A percentile compares a stretch with the other conserved stretches of the same genome.
These are phyloP conservation scores for Artibeus lituratus DNA, from an alignment of 2,797 vertebrate genomes.

Conservation along the genomic window DNA sequence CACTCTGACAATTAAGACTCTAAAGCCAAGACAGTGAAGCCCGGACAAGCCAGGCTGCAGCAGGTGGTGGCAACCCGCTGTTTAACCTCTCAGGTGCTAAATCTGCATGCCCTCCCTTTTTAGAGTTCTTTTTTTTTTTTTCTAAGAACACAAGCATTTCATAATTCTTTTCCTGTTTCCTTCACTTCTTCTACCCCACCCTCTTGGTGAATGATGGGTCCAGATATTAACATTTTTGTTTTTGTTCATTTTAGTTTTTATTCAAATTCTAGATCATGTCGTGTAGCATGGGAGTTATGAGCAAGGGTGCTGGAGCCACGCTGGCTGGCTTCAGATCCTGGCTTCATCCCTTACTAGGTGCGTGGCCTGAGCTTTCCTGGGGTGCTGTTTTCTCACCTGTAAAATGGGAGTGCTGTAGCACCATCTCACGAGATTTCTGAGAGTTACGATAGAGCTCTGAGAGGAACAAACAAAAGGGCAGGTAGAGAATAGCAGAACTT, in stretches of 20 bases:
- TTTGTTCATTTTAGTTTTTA: background rate
- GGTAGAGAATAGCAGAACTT: background rate
- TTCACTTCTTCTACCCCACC: background rate
- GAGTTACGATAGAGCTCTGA: background rate
- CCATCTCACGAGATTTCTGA: background rate
- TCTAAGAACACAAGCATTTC: constrained; percentile 25
- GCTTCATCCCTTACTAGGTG: background rate
- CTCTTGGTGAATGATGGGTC: background rate
- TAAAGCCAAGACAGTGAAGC: constrained; percentile 42
- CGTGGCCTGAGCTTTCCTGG: background rate
- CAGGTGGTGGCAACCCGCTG: background rate
- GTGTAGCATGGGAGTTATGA: background rate
- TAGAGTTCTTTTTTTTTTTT: background rate
- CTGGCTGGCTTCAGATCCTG: background rate
- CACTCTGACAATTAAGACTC: constrained; percentile 60
- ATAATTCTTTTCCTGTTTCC: background rate
- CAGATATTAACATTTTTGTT: background rate
- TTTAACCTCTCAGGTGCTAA: background rate
- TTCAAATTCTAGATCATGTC: background rate
- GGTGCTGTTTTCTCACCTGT: background rate
- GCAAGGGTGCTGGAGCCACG: background rate
- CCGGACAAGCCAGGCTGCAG: constrained; percentile 40
- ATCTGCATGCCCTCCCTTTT: background rate
- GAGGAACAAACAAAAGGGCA: background rate
- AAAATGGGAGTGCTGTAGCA: background rate